Base-by-base conservation (phyloP, 2,888 invertebrate species). In the Notodonta dromedarius region DNA sequence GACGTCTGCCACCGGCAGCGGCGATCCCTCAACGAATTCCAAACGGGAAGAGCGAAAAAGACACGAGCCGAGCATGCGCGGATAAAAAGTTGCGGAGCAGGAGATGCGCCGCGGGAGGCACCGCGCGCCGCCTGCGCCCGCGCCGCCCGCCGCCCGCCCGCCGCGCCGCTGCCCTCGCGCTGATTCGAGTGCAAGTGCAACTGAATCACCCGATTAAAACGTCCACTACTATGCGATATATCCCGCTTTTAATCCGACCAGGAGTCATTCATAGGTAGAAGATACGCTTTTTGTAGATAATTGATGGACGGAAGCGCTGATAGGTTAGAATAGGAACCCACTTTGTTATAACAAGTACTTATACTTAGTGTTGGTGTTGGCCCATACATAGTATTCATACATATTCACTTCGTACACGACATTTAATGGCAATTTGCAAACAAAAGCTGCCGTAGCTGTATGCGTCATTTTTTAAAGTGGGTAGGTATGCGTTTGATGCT, bases 1-100 rank as follows among this genome's bases (percentile, higher is more conserved):
- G 91, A 89, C 90, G 90, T 91, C 90, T 90, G 91, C 93, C 93
- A 93, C 93, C 93, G 88, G 91, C 91, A 84, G 90, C 90, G 93
- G 91, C 89, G 88, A 89, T 90, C 88, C 87, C 88, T 88, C 90
- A 86, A 89, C 91, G 90, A 93, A 93, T 93, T 93, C 93, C 93
- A 75, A 90, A 87, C 83, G 90, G 86, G 82, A 91, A 91, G 91
- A 92, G 92, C 90, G 91, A 92, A 93, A 93, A 93, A 90, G 91
- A 93, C 93, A 93, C 92, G 93, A 90, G 90, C 89, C 86, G 86
- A 87, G 91, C 90, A 92, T 88, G 86, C 84, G 82, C 71, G 66
- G 79, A 79, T 86, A 93, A 93, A 93, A 93, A 93, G 87, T 88
- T 77, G 90, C 80, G 78, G 79, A 80, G 84, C 87, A 81, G 77